Base-by-base conservation (phyloP, 1,140 invertebrate species). In the Teleopsis dalmanni region DNA sequence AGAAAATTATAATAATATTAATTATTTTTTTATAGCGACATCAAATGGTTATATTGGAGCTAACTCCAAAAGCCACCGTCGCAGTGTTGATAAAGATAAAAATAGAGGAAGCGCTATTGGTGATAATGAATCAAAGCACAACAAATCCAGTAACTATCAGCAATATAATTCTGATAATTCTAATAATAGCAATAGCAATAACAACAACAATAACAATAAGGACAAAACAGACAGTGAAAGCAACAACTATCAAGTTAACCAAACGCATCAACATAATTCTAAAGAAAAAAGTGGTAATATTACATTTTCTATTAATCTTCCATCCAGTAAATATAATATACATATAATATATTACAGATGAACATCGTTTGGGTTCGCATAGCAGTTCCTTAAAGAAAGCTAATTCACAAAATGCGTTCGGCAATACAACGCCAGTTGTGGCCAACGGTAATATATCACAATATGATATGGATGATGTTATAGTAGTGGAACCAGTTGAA, bases 71-170 rank as follows among this genome's bases (percentile, higher is more conserved):
- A 61, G 60, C 52, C 56, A 70, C 50, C 60, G 65, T 31, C 64
- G 67, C 45, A 68, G 66, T 48, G 51, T 62, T 50, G 64, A 70
- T 51, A 70, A 70, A 53, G 67, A 70, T 22, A 66, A 63, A 23
- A 64, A 62, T 42, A 40, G 51, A 26, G 57, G 58, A 37, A 29
- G 25, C 23, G 41, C 35, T 38, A 44, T 41, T 45, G 23, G 37
- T 21, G 45, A 22, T 19, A 13, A 42, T 10, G 27, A 51, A 33
- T 34, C 25, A 33, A 21, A 50, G n/a, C n/a, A n/a, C n/a, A n/a
- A n/a, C 10, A 22, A 45, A 45, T 42, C 3, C 18, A 19, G 27
- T 10, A 16, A 13, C 34, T 31, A 21, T n/a, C 9, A 36, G 27
- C 10, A 41, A 23, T 43, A 26, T 11, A 26, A 34, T 36, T 36